These are phyloP conservation scores for Stenopsyche tienmushanensis DNA, from an alignment of 1,140 invertebrate species.

Conservation along the genomic window DNA sequence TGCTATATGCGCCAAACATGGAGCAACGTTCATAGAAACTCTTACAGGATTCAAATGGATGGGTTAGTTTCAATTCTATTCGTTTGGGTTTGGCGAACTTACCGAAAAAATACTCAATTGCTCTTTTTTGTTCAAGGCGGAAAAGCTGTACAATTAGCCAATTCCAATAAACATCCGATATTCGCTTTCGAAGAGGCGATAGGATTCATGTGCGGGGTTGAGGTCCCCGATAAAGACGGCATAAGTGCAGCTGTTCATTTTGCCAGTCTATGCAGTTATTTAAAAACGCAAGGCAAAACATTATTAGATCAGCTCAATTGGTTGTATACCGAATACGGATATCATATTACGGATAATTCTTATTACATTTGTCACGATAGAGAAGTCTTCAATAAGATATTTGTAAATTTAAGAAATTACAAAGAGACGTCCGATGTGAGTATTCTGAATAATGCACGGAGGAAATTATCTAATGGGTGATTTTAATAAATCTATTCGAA, in stretches of 20 bases:
- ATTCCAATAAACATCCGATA: conserved; percentile 72
- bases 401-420: conserved; percentile 79
- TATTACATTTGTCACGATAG: conserved; percentile 87
- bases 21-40: conserved; percentile 88
- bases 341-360: conserved; percentile 82
- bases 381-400: conserved; percentile 71
- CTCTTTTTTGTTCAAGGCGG: conserved; percentile 58
- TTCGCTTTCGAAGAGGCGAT: conserved; percentile 96
- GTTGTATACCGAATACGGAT: conserved; percentile 84
- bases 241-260: conserved; percentile 80
- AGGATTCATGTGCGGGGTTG: conserved; percentile 90
- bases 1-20: conserved; percentile 79
- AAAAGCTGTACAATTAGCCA: conserved; percentile 70
- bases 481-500: too few species aligned
- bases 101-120: not conserved
- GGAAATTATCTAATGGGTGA: too few species aligned
- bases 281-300: conserved; percentile 66
- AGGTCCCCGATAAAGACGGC: conserved; percentile 94
- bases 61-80: conserved; percentile 59
- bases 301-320: conserved; percentile 75
- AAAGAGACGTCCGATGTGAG: conserved; percentile 66
- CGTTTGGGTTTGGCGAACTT: too few species aligned
- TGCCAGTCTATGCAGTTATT: conserved; percentile 77
- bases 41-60: conserved; percentile 99
- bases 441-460: too few species aligned